Base-by-base conservation (phyloP, 2,113 vertebrate genomes). In the Melanostigma gelatinosum region DNA sequence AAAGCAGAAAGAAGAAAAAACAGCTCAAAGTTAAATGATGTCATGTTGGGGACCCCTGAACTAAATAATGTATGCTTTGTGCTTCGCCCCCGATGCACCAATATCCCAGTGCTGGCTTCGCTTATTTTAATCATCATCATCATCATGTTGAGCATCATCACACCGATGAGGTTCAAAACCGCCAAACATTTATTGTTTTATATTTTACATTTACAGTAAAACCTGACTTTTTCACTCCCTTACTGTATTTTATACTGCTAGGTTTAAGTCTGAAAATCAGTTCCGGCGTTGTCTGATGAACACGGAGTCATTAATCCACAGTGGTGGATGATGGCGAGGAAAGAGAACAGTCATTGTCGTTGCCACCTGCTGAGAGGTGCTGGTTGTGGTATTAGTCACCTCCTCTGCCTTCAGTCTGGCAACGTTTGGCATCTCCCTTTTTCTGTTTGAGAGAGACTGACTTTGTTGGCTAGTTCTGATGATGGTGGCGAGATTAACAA, bases 361-460 rank as follows among this genome's bases (percentile, higher is more conserved):
- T 86, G 86, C 87, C 75, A 79, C 85, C 75, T 62, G 85, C 88
- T 82, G 79, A 86, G 86, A 91, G 88, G 80, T 78, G 54, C 85
- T 89, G 70, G 63, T 91, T 92, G 88, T 72, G 40, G 84, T 88
- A 93, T 88, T 87, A 84, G 87, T 86, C 24, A 72, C 85, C 89
- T 92, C 55, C 36, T 89, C 83, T 72, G 79, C 86, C 68, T 58
- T 88, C 91, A 92, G 88, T 82, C 85, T 75, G 58, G 74, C 85
- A 90, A 89, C 86, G 87, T 90, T 85, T 85, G 63, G 40, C 57
- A 40, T 81, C 79, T 85, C 71, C 32, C n/a, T 60, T 75, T 58
- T 42, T 66, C 44, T 72, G 69, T 71, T 42, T 54, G 57, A 79
- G 75, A 80, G 72, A 86, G 79, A 80, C 80, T 71, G 81, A 89